Conservation (phyloP, 30 jellyfish, hydroid and myxozoan species). For the Phacellophora camtschatica region DNA sequence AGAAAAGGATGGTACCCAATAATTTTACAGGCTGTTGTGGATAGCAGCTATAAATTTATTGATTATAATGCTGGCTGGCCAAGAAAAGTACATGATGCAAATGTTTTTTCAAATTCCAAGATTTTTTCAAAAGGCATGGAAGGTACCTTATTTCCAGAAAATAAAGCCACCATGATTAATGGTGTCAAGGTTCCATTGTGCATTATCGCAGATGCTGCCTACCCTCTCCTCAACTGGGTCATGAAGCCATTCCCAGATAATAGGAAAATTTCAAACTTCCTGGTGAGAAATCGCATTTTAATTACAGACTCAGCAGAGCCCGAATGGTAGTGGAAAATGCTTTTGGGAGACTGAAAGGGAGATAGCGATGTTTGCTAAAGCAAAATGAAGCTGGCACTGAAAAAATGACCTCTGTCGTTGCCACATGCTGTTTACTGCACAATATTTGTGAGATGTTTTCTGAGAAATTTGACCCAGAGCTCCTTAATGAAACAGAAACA, state of each 20-base stretch:
- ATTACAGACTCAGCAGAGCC: slow-evolving; percentile 44
- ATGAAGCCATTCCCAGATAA: slow-evolving; percentile 31
- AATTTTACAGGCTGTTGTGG: slow-evolving; percentile 2
- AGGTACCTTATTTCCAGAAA: slow-evolving; percentile 5
- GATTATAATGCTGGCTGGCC: slow-evolving; percentile 34
- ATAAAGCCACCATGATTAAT: neutral
- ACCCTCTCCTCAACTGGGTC: slow-evolving; percentile 18
- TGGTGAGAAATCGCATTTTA: neutral
- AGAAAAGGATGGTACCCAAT: slow-evolving; percentile 21
- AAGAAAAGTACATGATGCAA: slow-evolving; percentile 42
- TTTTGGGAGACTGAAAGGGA: slow-evolving; percentile 43
- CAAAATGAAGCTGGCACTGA: slow-evolving; percentile 7
- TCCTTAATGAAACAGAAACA: neutral
- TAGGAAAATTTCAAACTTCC: slow-evolving; percentile 10
- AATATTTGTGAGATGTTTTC: slow-evolving; percentile 30
- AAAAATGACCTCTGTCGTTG: neutral
- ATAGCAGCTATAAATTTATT: slow-evolving; percentile 1
- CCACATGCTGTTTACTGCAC: slow-evolving; percentile 44
- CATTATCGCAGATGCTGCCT: slow-evolving; percentile 41
- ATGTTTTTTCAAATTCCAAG: slow-evolving; percentile 21
- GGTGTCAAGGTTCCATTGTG: slow-evolving; percentile 39
- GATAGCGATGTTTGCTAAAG: slow-evolving; percentile 46
- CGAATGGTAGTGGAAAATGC: slow-evolving; percentile 48
- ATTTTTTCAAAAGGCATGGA: slow-evolving; percentile 4
- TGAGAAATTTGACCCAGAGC: slow-evolving; percentile 6